Percentiles rank a stretch among this genome's conserved stretches.
phyloP scores from a whole-genome alignment of 1,140 invertebrate genomes.

The Trigoniulus corallinus region DNA sequence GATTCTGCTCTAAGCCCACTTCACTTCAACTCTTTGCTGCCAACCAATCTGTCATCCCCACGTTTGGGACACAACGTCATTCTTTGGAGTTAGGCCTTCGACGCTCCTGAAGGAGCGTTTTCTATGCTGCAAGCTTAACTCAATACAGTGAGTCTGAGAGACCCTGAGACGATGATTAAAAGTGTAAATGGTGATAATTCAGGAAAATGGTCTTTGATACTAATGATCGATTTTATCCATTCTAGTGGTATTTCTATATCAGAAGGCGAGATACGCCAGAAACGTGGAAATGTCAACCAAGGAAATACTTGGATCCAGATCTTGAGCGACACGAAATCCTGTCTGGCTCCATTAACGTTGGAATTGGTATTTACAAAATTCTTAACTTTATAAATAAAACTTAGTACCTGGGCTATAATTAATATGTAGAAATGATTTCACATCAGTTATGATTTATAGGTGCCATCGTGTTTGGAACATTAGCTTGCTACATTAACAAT shows the following conservation, averaged over 20 bases:
- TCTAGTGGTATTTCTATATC: conserved; percentile 51
- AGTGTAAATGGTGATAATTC: too few species aligned
- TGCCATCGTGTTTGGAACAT: conserved; percentile 30
- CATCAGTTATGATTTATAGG: conserved; percentile 17
- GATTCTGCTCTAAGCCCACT: too few species aligned
- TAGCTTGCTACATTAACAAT: conserved; percentile 46
- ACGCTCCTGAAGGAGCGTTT: too few species aligned
- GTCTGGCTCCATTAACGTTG: conserved; percentile 38
- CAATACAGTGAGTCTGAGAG: too few species aligned
- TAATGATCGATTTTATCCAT: too few species aligned
- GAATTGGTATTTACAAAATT: conserved; percentile 23
- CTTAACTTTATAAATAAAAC: neutral
- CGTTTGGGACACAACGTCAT: too few species aligned
- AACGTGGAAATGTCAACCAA: conserved; percentile 57
- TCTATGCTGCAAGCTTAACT: too few species aligned
- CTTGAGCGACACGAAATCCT: conserved; percentile 49
- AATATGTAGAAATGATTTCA: neutral
- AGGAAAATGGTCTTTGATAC: too few species aligned
- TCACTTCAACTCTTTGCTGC: too few species aligned
- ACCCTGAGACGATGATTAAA: too few species aligned
- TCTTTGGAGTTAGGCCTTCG: too few species aligned
- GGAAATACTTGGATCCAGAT: conserved; percentile 43
- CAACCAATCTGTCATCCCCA: too few species aligned
- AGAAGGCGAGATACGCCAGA: conserved; percentile 35
- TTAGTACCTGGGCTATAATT: neutral